Evolutionary conservation across 2,797 vertebrate species (phyloP).

Genomic region (Pogonophryne albipinna): DNA sequence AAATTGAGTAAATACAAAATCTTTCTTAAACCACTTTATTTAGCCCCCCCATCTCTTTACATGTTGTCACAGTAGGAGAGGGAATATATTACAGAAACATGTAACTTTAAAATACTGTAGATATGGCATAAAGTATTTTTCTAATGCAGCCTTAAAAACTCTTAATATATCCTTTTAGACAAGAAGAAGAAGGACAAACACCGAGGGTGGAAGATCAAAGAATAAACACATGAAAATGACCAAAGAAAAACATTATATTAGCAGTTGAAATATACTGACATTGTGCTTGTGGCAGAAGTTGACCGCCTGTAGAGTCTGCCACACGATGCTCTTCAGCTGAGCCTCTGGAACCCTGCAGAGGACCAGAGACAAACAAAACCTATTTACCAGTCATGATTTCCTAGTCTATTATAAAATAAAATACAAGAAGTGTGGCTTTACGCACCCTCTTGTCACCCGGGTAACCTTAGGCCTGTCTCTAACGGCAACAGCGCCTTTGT

Average conservation of each 20-base stretch:
- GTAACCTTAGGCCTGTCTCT: constrained; percentile 73
- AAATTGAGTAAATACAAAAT: background rate
- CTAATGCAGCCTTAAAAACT: background rate
- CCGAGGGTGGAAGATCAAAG: background rate
- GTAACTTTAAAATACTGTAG: background rate
- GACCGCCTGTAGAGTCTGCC: constrained; percentile 97
- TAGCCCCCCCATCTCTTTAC: background rate
- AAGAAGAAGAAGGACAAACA: background rate
- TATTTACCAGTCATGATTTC: constrained; percentile 19
- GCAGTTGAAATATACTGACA: constrained; percentile 66
- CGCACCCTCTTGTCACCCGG: constrained; percentile 49
- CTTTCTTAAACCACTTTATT: background rate
- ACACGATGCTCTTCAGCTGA: constrained; percentile 94
- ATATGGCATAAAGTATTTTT: background rate
- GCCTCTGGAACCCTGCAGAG: constrained; percentile 89
- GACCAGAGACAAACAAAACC: constrained; percentile 39
- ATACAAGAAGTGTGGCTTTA: constrained; percentile 37
- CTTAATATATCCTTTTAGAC: background rate
- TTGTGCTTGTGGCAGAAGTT: constrained; percentile 98
- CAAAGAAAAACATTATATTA: background rate
- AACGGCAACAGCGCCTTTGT: constrained; percentile 80
- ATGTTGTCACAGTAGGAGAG: background rate
- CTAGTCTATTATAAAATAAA: constrained; percentile 36
- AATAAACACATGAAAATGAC: background rate
- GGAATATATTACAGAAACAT: background rate